These are phyloP conservation scores for Lethenteron camtschaticum DNA, from an alignment of 2,113 vertebrate species.

Conservation along the genomic window DNA sequence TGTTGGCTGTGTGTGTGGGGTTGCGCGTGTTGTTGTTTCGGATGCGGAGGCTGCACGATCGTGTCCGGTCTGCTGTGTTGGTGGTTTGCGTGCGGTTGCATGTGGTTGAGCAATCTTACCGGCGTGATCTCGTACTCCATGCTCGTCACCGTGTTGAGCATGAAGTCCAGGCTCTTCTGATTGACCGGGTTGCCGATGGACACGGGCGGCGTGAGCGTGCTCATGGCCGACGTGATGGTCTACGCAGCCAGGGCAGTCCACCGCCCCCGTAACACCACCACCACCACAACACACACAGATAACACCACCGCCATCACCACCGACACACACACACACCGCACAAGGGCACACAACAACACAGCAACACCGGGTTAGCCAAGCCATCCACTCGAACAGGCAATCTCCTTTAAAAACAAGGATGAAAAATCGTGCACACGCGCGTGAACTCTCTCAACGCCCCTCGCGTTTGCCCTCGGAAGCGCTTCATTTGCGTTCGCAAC, in stretches of 20 bases:
- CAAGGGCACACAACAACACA: conserved; percentile 1
- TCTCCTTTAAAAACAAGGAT: no score
- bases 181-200: conserved; percentile 82
- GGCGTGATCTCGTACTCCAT: neutral
- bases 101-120: neutral
- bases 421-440: no score
- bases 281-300: neutral
- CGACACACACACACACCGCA: neutral
- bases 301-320: neutral
- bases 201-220: conserved; percentile 95
- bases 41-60: no score
- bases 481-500: no score
- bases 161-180: conserved; percentile 91
- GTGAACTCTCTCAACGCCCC: no score
- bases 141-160: conserved; percentile 13
- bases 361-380: neutral
- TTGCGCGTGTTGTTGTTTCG: no score
- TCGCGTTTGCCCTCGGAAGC: no score
- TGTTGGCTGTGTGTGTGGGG: no score
- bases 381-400: no score
- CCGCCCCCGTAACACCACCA: neutral
- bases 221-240: conserved; percentile 98
- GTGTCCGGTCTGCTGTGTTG: no score
- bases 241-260: conserved; percentile 13
- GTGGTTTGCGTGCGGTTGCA: no score